Evolutionary conservation across 2,888 invertebrate genomes (phyloP), one percentile per base, ranked within the genome.

Genomic region (Leptura quadrifasciata): DNA sequence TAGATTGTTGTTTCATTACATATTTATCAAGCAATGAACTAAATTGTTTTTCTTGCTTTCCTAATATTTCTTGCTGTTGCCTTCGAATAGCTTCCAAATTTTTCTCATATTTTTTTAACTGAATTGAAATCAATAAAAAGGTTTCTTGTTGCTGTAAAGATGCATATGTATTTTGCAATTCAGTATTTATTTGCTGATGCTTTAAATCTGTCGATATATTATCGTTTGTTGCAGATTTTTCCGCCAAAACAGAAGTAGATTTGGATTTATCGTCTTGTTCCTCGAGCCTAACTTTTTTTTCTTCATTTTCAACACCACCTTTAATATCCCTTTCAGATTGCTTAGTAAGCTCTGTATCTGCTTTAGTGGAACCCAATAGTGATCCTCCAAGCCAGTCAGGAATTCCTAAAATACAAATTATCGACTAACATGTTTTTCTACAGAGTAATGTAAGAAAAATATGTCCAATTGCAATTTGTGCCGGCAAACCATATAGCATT

Each of bases 131-230:
- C 89, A 92, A 88, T 61, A 93, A 81, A 81, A 93, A 92, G 0
- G 92, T 91, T 85, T 93, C 93, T 83, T 93, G 93, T 81, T 93
- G 92, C 79, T 93, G 92, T 76, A 93, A 87, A 74, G 91, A 91
- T 31, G 92, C 85, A 9, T 91, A 88, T 0, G 92, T 90, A 55
- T 91, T 91, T 85, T 92, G 92, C 21, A 81, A 73, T 20, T 76
- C 78, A 47, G 67, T 57, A 64, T 73, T 77, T 12, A 81, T 75
- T 24, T 79, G 74, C 39, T 82, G 82, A 10, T 77, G 80, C 57
- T 78, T 71, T 52, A 79, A 60, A 27, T 64, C 35, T n/a, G 17
- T 20, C 10, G 74, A 27, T 17, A 39, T 1, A 67, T 61, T 63
- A 15, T 35, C 35, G 18, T 39, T 12, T 10, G 18, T 18, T 10